Base-by-base conservation (phyloP, 1,140 invertebrate genomes). In the Agrypnia vestita region DNA sequence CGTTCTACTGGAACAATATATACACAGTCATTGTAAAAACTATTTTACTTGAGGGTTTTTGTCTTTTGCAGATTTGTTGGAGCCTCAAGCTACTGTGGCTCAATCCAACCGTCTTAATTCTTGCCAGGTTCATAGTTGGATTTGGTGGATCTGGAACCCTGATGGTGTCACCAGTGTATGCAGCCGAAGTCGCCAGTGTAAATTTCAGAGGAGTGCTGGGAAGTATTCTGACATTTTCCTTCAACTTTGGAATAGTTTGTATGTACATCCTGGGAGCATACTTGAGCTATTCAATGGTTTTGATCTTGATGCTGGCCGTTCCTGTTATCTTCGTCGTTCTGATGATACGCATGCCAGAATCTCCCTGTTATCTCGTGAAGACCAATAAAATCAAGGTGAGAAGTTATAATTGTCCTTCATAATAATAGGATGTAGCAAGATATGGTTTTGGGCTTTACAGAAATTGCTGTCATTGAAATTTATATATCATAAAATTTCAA, bases 181-280 rank as follows among this genome's bases (percentile, higher is more conserved):
- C 93, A 0, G 88, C 90, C 4, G 93, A 94, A 85, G 91, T 91
- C 0, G 86, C 91, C 0, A 87, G 90, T 4, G 89, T 90, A 49
- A 85, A 87, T n/a, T 88, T 90, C 10, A 85, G 93, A 49, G 93
- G 93, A 0, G 85, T 88, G 43, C 76, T 93, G 3, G 91, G 91
- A 3, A 90, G 91, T 7, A 85, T 91, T 7, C 3, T 90, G 44
- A 82, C 87, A 0, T 85, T 94, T 13, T 85, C 88, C 4, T 85
- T 93, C 13, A 93, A 91, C 59, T 82, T 90, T 7, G 93, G 93
- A 0, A 89, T 93, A 44, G 82, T 93, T 0, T 8, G 88, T 1
- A 89, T 89, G 21, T 94, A 92, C 83, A 84, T 89, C 0, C 80
- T 93, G 10, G 93, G 93, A 15, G 85, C 90, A 4, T 86, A 86